These are phyloP conservation scores for Maccullochella peelii DNA, from an alignment of 2,113 vertebrate genomes.

Conservation along the genomic window DNA sequence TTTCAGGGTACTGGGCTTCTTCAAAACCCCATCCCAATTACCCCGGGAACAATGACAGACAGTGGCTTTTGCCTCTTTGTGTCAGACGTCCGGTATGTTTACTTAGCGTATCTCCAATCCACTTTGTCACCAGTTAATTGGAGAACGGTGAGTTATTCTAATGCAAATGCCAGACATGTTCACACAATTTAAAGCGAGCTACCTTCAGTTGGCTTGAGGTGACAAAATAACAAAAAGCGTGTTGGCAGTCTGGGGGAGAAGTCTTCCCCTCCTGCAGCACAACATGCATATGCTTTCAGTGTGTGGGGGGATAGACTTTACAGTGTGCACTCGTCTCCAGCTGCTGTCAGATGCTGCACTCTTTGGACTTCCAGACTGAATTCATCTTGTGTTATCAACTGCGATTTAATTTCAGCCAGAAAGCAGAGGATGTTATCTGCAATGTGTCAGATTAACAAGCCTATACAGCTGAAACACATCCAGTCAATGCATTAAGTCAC, in stretches of 20 bases:
- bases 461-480: conserved; percentile 45
- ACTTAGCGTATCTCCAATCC: conserved; percentile 65
- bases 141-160: conserved; percentile 69
- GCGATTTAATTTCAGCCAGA: conserved; percentile 51
- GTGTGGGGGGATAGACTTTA: not conserved
- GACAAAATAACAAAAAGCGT: conserved; percentile 41
- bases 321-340: conserved; percentile 13
- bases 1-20: conserved; percentile 56
- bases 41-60: conserved; percentile 64
- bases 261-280: conserved; percentile 19
- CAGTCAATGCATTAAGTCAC: conserved; percentile 44
- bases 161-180: conserved; percentile 75
- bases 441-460: conserved; percentile 63
- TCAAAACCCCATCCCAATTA: conserved; percentile 73
- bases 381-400: conserved; percentile 49
- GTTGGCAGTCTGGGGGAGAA: not conserved
- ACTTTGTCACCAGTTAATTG: conserved; percentile 81
- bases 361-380: conserved; percentile 26
- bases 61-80: conserved; percentile 75
- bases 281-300: not conserved
- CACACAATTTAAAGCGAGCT: conserved; percentile 63
- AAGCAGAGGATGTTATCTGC: conserved; percentile 50
- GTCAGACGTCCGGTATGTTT: conserved; percentile 72
- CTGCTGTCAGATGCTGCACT: conserved; percentile 14
- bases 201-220: conserved; percentile 44